Evolutionary conservation across 2,888 invertebrate genomes (phyloP), one percentile per base, ranked within the genome.

Genomic region (Teleogryllus oceanicus): DNA sequence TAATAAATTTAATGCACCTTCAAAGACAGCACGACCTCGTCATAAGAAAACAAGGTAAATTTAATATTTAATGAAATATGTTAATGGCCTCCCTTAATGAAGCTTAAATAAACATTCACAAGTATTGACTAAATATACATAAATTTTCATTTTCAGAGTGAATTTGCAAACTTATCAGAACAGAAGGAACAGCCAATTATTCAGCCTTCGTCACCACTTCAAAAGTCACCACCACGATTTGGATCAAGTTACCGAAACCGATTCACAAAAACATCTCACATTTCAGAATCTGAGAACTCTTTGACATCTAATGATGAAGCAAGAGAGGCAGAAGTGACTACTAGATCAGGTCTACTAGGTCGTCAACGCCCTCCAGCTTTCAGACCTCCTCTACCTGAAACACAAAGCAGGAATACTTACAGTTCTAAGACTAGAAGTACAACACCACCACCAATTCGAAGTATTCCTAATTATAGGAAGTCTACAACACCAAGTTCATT

Each of bases 241-340:
- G 62, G 62, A 12, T 62, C 62, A 62, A 62, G n/a, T 16, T 62
- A 62, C n/a, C 62, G 62, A 13, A 62, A 62, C n/a, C 62, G 62
- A 18, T 62, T 18, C 62, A 18, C 62, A 18, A 62, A 62, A 62
- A 0, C 62, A 12, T n/a, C 62, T 16, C 13, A 13, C n/a, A 8
- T n/a, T n/a, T 62, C 62, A 62, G 62, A 62, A 62, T 62, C 62
- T 18, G 62, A 62, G n/a, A 62, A 62, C 62, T 62, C n/a, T 18
- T n/a, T 62, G 62, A 62, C 62, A 62, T 62, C 62, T 18, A 62
- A 62, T 62, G 62, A n/a, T 62, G 62, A 62, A 62, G 62, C 13
- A 62, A 62, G 62, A 62, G 62, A 62, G 4, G 8, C 62, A 62
- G 62, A 62, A 62, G 62, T 62, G n/a, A 18, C 62, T 11, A 62